A percentile compares a stretch with the other conserved stretches of the same genome.
phyloP scores from a whole-genome alignment of 35 echinoderm and acorn worm genomes.

The Heliocidaris tuberculata region DNA sequence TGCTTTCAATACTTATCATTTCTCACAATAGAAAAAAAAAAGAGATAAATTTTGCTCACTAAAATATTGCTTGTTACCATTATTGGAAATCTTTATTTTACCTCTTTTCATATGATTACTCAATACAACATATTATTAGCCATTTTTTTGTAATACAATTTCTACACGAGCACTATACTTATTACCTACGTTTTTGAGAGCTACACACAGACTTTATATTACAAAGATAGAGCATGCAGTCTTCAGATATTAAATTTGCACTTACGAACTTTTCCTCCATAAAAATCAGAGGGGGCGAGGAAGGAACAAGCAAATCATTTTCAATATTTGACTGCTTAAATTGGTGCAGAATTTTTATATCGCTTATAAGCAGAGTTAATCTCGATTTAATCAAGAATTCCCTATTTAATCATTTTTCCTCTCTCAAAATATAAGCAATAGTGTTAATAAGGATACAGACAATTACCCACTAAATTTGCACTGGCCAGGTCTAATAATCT shows the following conservation, averaged over 20 bases:
- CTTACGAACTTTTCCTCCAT: neutral
- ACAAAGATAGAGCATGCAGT: constrained; percentile 45
- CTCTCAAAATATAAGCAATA: neutral
- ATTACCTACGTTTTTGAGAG: neutral
- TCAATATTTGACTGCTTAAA: neutral
- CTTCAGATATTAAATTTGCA: constrained; percentile 40
- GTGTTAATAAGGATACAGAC: neutral
- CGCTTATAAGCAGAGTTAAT: neutral
- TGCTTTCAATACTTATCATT: too few relatives aligned
- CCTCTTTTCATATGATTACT: constrained; percentile 28
- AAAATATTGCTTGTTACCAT: constrained; percentile 25
- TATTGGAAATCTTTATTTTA: constrained; percentile 34
- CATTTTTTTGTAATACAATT: constrained; percentile 44
- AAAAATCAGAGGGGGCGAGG: neutral
- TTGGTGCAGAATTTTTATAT: neutral
- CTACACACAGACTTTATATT: constrained; percentile 40
- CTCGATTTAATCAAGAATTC: too few relatives aligned
- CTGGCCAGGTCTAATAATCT: neutral
- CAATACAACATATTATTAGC: constrained; percentile 34
- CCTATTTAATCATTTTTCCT: neutral
- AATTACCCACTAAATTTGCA: neutral
- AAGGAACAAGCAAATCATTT: neutral
- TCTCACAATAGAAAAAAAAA: neutral
- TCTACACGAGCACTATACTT: constrained; percentile 49
- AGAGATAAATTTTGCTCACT: neutral